Evolutionary conservation across 2,888 invertebrate genomes (phyloP).

Genomic region (Perizoma flavofasciatum): DNA sequence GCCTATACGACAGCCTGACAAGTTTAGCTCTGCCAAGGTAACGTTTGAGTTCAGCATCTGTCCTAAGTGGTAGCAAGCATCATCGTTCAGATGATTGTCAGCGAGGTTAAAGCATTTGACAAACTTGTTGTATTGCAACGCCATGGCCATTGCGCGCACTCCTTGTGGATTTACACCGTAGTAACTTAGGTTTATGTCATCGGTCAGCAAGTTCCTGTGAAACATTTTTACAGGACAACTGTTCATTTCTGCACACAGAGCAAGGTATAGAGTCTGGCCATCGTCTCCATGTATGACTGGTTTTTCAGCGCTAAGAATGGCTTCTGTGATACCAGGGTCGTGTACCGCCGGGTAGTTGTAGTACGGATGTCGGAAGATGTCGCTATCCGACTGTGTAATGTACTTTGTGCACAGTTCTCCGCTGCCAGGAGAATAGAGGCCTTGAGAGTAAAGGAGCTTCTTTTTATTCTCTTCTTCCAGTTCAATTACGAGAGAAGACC

Average conservation of each 20-base stretch:
- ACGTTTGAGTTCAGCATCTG: constrained; percentile 48
- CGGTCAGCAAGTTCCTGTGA: constrained; percentile 42
- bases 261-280: constrained; percentile 51
- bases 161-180: constrained; percentile 50
- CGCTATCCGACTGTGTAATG: constrained; percentile 50
- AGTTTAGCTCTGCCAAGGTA: constrained; percentile 48
- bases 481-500: constrained; percentile 49
- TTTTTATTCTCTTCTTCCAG: constrained; percentile 42
- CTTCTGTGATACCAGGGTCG: constrained; percentile 55
- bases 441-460: constrained; percentile 35
- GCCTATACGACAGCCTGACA: constrained; percentile 56
- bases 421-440: constrained; percentile 48
- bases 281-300: constrained; percentile 45
- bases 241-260: constrained; percentile 52
- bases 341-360: constrained; percentile 51
- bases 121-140: constrained; percentile 48
- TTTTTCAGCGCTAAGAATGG: constrained; percentile 42
- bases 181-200: constrained; percentile 50
- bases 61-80: constrained; percentile 56
- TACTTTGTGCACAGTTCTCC: constrained; percentile 51
- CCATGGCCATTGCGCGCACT: constrained; percentile 53
- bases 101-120: constrained; percentile 49
- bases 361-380: constrained; percentile 43
- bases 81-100: constrained; percentile 53
- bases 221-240: constrained; percentile 49